Evolutionary conservation across 2,888 invertebrate genomes (phyloP), one percentile per base, ranked within the genome.

Genomic region (Ischnura elegans): DNA sequence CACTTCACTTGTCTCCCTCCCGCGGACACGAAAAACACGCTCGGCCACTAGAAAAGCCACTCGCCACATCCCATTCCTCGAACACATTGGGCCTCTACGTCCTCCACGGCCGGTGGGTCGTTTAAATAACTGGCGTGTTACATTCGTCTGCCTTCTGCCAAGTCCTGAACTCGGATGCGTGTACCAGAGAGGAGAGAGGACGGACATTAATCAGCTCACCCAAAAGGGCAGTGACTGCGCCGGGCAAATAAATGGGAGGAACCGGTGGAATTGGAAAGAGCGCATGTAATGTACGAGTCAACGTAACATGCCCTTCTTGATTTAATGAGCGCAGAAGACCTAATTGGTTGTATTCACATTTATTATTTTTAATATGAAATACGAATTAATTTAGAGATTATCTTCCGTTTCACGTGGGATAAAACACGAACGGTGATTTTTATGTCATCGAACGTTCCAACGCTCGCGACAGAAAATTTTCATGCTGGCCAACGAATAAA

Each of bases 121-220:
- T 8, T 76, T 76, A 76, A 76, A 76, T 76, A 76, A 76, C 36
- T 76, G 66, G 66, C 66, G 6, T 76, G 29, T 51, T 29, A 36
- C 66, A 76, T 76, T 76, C 66, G 66, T 76, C 29, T 29, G 66
- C 66, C n/a, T n/a, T n/a, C n/a, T n/a, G 25, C n/a, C 61, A n/a
- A 2, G 61, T n/a, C 66, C 29, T 6, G 66, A 76, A 76, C 66
- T 4, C 66, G 36, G 66, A 61, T 76, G 66, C 66, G 25, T 76
- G 66, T 76, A 29, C 66, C 66, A 0, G n/a, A 76, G 66, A 36
- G 6, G 36, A n/a, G n/a, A n/a, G n/a, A 29, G 66, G 29, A 29
- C 66, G 29, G 66, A 8, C 66, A 76, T 29, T 76, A 76, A 76
- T 76, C 66, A 29, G 36, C 13, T 76, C 4, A 6, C 36, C 13